phyloP scores from a whole-genome alignment of 2,113 vertebrate genomes.

The Oenanthe melanoleuca region DNA sequence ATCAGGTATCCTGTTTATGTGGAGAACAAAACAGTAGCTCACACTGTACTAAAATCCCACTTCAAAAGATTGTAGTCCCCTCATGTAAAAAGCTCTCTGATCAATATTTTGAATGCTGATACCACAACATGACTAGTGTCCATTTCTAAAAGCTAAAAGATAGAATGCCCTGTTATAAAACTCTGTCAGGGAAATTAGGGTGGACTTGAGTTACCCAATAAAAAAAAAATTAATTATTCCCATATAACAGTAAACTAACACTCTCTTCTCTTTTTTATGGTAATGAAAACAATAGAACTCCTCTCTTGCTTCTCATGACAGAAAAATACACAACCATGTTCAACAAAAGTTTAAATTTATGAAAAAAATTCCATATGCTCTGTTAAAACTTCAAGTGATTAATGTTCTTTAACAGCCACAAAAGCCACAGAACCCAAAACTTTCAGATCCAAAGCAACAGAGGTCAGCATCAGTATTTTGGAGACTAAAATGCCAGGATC shows the following conservation, averaged over 20 bases:
- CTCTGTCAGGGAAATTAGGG: conserved; percentile 14
- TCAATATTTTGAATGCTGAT: not conserved
- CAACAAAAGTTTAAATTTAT: conserved; percentile 1
- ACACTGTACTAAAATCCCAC: not conserved
- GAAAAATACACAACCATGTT: conserved; percentile 17
- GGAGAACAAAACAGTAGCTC: not conserved
- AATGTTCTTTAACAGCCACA: not conserved
- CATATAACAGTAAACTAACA: conserved; percentile 30
- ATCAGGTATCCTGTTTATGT: not conserved
- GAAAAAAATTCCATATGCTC: not conserved
- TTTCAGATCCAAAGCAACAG: not conserved
- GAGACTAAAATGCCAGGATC: not conserved
- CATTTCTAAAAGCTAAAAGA: conserved; percentile 1
- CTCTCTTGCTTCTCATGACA: not conserved
- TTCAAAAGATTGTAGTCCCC: not conserved
- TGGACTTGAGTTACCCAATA: conserved; percentile 56
- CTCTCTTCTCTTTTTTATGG: not conserved
- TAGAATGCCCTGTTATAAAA: not conserved
- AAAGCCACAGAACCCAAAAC: not conserved
- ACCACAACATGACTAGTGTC: not conserved
- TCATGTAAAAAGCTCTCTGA: not conserved
- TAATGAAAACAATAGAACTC: conserved; percentile 26
- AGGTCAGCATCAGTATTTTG: not conserved
- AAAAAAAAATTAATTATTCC: conserved; percentile 24
- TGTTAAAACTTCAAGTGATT: not conserved